These are phyloP conservation scores for Chironomus tepperi DNA, from an alignment of 1,140 invertebrate species.

Conservation along the genomic window DNA sequence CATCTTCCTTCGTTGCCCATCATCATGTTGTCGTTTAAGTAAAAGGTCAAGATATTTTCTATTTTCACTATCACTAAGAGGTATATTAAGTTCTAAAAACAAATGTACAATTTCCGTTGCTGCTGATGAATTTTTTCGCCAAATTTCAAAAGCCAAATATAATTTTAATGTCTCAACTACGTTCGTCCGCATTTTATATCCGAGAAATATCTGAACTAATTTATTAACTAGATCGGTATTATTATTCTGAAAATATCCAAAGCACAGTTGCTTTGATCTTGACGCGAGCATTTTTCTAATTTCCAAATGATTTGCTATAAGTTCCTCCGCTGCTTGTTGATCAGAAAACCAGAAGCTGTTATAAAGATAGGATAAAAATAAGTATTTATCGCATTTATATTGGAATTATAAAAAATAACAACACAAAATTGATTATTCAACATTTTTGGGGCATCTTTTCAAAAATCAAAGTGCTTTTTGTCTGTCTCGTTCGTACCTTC, in stretches of 20 bases:
- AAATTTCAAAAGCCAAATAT: background rate
- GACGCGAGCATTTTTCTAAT: background rate
- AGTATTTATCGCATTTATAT: background rate
- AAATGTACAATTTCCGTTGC: background rate
- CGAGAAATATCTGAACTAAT: background rate
- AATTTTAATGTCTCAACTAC: background rate
- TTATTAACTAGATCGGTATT: background rate
- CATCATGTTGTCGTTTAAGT: background rate
- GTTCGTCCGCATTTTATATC: background rate
- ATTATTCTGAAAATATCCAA: background rate
- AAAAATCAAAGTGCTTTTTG: no score
- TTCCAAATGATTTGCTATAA: background rate
- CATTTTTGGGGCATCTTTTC: no score
- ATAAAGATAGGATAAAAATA: background rate
- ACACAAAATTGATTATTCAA: no score
- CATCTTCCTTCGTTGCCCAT: background rate
- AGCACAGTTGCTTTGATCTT: background rate
- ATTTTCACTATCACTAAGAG: background rate
- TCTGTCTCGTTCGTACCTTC: no score
- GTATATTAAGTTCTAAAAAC: background rate
- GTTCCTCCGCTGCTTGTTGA: background rate
- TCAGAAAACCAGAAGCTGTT: background rate
- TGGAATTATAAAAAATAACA: background rate
- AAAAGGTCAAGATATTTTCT: conserved; percentile 5
- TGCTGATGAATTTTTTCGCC: background rate